These are phyloP conservation scores for Echeneis naucrates DNA, from an alignment of 2,797 vertebrate genomes.

Conservation along the genomic window DNA sequence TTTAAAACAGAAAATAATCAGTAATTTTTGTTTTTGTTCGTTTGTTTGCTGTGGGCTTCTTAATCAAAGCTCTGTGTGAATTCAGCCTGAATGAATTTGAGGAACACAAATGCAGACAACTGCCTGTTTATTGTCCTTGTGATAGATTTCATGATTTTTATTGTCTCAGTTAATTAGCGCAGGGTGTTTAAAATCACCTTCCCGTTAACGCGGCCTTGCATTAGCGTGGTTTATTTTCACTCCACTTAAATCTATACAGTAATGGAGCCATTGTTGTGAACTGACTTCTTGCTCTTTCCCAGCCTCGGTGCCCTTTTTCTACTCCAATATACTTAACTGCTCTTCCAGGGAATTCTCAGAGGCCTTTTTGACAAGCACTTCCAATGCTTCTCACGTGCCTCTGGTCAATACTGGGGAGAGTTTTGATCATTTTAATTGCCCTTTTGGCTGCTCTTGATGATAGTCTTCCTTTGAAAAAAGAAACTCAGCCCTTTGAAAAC, in stretches of 20 bases:
- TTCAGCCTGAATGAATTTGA: neutral
- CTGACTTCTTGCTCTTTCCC: conserved; percentile 34
- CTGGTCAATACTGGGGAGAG: conserved; percentile 50
- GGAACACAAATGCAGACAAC: neutral
- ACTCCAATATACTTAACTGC: conserved; percentile 3
- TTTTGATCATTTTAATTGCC: conserved; percentile 61
- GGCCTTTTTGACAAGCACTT: conserved; percentile 47
- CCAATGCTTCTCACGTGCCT: conserved; percentile 18
- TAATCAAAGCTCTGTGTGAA: neutral
- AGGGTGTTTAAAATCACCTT: neutral
- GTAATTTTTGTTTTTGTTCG: neutral
- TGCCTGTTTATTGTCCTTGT: conserved; percentile 11
- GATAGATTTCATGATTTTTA: neutral
- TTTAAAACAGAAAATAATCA: neutral
- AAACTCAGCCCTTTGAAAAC: conserved; percentile 52
- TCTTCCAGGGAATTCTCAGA: conserved; percentile 27
- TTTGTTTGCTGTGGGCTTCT: too few species aligned
- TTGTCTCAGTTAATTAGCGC: conserved; percentile 2
- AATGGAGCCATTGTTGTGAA: conserved; percentile 30
- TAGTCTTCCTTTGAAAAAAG: conserved; percentile 53
- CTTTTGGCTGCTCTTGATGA: conserved; percentile 46
- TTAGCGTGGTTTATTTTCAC: conserved; percentile 2
- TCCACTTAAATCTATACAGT: neutral
- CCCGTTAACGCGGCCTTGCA: neutral
- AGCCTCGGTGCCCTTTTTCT: conserved; percentile 19